phyloP scores from a whole-genome alignment of 2,888 invertebrate species.

The Idaea biselata region DNA sequence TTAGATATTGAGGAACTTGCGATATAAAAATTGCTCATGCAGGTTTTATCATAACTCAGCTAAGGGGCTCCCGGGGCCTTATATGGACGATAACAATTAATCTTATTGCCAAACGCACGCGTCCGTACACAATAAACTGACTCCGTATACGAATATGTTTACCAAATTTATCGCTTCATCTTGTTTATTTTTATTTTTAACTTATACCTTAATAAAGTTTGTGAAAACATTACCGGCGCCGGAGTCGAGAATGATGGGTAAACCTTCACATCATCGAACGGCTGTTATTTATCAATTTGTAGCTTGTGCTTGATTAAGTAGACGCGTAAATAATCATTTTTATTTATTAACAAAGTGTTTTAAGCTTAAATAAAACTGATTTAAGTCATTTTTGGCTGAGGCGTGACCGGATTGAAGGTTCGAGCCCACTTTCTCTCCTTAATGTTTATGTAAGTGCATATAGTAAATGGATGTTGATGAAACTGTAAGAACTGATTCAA shows the following conservation, averaged over 20 bases:
- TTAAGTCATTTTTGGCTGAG: not conserved
- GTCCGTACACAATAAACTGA: constrained; percentile 42
- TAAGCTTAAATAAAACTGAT: constrained; percentile 7
- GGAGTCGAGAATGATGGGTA: constrained; percentile 11
- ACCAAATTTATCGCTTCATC: constrained; percentile 45
- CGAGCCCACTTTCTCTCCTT: not conserved
- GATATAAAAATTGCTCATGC: constrained; percentile 45
- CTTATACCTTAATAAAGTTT: constrained; percentile 19
- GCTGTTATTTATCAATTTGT: constrained; percentile 28
- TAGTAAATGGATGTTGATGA: not conserved
- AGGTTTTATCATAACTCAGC: constrained; percentile 53
- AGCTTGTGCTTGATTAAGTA: constrained; percentile 25
- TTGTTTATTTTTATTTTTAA: constrained; percentile 35
- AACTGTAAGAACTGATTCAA: not conserved
- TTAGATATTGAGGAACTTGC: constrained; percentile 38
- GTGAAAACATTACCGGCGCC: constrained; percentile 26
- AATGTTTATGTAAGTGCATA: not conserved
- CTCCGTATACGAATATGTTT: constrained; percentile 37
- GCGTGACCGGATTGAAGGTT: constrained; percentile 7
- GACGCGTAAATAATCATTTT: constrained; percentile 24
- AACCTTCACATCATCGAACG: constrained; percentile 16
- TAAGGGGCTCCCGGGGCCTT: constrained; percentile 42
- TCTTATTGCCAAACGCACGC: constrained; percentile 56
- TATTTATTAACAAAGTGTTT: constrained; percentile 23
- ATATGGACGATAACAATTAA: constrained; percentile 54